Conservation (phyloP, 2,113 vertebrate genomes). For the Melierax canorus region DNA sequence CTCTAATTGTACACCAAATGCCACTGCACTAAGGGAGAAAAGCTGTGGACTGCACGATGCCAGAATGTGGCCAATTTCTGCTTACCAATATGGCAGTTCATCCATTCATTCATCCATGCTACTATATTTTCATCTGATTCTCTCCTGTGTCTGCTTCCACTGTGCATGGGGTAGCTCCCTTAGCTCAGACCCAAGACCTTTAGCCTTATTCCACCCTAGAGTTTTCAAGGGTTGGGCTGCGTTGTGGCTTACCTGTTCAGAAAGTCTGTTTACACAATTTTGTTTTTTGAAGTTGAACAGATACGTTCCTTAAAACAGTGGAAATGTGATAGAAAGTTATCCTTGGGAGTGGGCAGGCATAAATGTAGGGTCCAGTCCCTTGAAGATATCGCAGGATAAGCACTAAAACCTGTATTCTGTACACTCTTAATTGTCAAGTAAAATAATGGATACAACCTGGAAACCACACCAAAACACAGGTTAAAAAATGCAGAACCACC, state of each 20-base stretch:
- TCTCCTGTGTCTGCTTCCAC: too few species aligned
- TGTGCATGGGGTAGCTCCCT: too few species aligned
- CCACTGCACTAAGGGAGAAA: not conserved
- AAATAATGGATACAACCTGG: not conserved
- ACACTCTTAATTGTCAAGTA: not conserved
- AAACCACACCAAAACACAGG: not conserved
- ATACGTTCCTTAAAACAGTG: not conserved
- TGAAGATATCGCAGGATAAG: not conserved
- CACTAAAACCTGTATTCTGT: not conserved
- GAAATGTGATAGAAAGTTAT: not conserved
- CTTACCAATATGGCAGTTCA: not conserved
- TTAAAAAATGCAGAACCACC: not conserved
- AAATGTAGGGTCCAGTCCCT: not conserved
- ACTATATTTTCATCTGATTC: not conserved
- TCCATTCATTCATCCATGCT: not conserved
- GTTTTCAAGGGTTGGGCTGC: not conserved
- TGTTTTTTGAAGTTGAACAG: not conserved
- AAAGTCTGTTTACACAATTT: not conserved
- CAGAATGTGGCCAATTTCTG: fast-evolving
- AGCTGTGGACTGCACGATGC: not conserved
- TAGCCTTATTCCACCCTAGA: not conserved
- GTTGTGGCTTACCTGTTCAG: not conserved
- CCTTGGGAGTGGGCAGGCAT: not conserved
- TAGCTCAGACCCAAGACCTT: too few species aligned
- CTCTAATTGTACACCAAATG: not conserved